phyloP scores from a whole-genome alignment of 2,888 invertebrate species.

The Lochmaea crataegi region DNA sequence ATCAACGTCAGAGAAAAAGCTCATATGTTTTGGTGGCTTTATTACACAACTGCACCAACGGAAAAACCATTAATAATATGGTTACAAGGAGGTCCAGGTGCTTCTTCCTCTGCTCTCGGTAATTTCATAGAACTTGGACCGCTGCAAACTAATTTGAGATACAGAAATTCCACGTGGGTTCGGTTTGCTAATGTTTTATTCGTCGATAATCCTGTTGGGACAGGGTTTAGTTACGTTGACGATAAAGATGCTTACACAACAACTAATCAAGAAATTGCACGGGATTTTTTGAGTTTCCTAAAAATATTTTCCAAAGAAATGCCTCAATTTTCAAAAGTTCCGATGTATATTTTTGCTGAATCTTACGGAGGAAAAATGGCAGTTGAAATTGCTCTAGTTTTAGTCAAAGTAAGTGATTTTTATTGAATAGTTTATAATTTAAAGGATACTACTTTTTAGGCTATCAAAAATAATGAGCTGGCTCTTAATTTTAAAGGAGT shows the following conservation, averaged over 20 bases:
- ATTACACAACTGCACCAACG: constrained; percentile 75
- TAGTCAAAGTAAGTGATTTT: constrained; percentile 66
- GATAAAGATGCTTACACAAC: constrained; percentile 66
- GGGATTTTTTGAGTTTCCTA: constrained; percentile 81
- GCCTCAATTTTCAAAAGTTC: constrained; percentile 77
- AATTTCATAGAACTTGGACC: constrained; percentile 72
- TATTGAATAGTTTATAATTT: not conserved
- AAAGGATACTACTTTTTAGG: constrained; percentile 43
- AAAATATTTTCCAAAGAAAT: constrained; percentile 75
- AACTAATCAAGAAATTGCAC: constrained; percentile 75
- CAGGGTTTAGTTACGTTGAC: constrained; percentile 84
- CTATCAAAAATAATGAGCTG: constrained; percentile 46
- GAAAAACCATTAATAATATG: constrained; percentile 85
- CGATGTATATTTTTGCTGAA: constrained; percentile 88
- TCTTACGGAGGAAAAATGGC: constrained; percentile 96
- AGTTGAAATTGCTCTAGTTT: constrained; percentile 78
- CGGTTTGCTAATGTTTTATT: constrained; percentile 77
- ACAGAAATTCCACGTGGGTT: constrained; percentile 71
- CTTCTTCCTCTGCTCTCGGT: constrained; percentile 70
- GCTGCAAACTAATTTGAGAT: constrained; percentile 57
- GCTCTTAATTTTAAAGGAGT: constrained; percentile 80
- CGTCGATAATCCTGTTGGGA: constrained; percentile 91
- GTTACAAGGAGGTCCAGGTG: constrained; percentile 76
- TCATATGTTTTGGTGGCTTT: constrained; percentile 77
- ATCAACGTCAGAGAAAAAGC: constrained; percentile 68